A percentile compares a stretch with the other conserved stretches of the same genome.
phyloP scores from a whole-genome alignment of 1,140 invertebrate genomes.

The Sinella curviseta region DNA sequence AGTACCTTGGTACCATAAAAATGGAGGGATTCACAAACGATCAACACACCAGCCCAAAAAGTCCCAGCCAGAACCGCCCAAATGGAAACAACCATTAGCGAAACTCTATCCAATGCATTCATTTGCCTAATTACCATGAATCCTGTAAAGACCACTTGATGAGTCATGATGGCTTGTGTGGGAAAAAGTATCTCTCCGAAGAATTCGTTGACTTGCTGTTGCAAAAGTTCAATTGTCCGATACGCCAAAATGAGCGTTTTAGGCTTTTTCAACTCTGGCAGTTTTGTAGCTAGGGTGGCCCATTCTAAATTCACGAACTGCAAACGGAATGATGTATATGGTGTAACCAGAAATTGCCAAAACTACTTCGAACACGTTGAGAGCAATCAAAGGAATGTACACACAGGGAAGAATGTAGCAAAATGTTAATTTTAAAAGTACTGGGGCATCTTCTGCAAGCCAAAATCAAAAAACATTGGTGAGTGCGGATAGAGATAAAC shows the following conservation, averaged over 20 bases:
- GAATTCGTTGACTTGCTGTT: not conserved
- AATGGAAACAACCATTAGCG: not conserved
- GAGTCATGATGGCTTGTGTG: not conserved
- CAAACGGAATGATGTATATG: not conserved
- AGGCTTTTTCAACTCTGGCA: not conserved
- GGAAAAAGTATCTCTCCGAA: not conserved
- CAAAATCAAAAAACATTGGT: too few species aligned
- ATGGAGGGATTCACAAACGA: not conserved
- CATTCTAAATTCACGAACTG: not conserved
- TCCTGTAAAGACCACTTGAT: not conserved
- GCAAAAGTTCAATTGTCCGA: not conserved
- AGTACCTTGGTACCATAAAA: not conserved
- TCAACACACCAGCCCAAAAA: not conserved
- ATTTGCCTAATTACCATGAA: not conserved
- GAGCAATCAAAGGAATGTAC: too few species aligned
- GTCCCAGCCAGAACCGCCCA: too few species aligned
- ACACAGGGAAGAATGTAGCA: too few species aligned
- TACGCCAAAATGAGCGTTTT: not conserved
- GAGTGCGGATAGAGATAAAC: too few species aligned
- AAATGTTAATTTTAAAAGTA: too few species aligned
- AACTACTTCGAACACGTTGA: too few species aligned
- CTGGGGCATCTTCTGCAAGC: too few species aligned
- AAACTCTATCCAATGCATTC: not conserved
- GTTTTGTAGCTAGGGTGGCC: not conserved
- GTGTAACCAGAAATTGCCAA: not conserved